Conservation (phyloP, 1,140 invertebrate genomes). For the Danaus plexippus region DNA sequence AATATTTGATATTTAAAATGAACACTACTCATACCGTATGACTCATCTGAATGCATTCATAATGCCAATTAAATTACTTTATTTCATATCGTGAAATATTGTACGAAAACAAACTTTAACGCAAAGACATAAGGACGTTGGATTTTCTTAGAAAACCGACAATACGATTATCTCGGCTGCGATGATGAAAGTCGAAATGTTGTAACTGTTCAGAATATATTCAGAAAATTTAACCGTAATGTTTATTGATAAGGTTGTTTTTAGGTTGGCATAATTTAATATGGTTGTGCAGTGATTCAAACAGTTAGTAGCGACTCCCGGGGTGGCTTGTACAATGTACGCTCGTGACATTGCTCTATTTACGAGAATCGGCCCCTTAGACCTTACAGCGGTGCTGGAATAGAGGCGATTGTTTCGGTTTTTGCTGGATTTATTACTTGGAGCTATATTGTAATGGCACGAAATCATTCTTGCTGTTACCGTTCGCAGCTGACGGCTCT, state of each 20-base stretch:
- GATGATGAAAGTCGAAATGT: no score
- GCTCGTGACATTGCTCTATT: slow-evolving; percentile 65
- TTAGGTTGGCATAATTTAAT: slow-evolving; percentile 11
- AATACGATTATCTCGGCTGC: no score
- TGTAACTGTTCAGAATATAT: no score
- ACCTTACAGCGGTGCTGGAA: slow-evolving; percentile 27
- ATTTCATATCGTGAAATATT: slow-evolving; percentile 16
- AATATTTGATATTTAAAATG: no score
- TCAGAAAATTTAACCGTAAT: no score
- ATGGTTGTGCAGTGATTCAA: slow-evolving; percentile 36
- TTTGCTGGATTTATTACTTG: no score
- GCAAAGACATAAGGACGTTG: slow-evolving; percentile 6
- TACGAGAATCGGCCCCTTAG: slow-evolving; percentile 45
- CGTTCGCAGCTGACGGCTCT: no score
- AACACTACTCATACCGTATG: slow-evolving; percentile 34
- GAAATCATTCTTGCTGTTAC: no score
- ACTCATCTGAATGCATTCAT: slow-evolving; percentile 38
- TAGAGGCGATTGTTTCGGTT: slow-evolving; percentile 1
- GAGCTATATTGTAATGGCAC: no score
- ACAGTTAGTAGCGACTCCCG: slow-evolving; percentile 51
- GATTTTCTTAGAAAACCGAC: no score
- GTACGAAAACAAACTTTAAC: slow-evolving; percentile 24
- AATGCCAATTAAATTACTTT: slow-evolving; percentile 37
- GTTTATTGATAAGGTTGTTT: slow-evolving; percentile 15
- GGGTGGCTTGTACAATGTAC: slow-evolving; percentile 62